These are phyloP conservation scores for Bubo bubo DNA, from an alignment of 2,113 vertebrate species.

Conservation along the genomic window DNA sequence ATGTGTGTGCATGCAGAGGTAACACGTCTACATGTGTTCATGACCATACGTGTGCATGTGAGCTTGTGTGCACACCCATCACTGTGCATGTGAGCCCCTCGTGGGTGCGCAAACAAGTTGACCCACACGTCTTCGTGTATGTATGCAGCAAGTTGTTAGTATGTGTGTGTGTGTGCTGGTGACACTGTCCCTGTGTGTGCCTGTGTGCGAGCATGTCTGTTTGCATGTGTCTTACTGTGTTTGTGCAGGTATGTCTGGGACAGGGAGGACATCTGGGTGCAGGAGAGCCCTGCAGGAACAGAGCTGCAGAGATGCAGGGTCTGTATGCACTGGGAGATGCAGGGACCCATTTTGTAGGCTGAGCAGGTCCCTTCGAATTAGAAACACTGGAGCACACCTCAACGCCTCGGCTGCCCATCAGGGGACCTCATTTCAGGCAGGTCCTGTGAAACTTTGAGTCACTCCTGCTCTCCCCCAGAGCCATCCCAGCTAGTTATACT, in stretches of 20 bases:
- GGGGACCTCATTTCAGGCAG: background rate
- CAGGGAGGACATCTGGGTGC: background rate
- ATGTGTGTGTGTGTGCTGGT: background rate
- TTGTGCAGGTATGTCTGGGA: background rate
- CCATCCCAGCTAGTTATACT: background rate
- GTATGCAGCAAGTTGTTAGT: too few species aligned
- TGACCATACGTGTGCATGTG: rapidly evolving
- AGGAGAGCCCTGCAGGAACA: background rate
- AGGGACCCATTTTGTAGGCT: rapidly evolving
- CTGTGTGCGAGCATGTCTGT: background rate
- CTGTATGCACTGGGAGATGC: background rate
- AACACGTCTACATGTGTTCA: background rate
- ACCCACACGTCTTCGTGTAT: rapidly evolving
- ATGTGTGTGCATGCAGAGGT: background rate
- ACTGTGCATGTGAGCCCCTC: rapidly evolving
- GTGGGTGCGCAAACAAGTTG: background rate
- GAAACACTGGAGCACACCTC: background rate
- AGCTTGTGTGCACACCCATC: background rate
- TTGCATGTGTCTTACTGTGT: background rate
- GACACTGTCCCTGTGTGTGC: rapidly evolving
- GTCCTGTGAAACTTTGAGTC: background rate
- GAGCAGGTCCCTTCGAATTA: background rate
- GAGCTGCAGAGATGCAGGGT: background rate
- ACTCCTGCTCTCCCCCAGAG: background rate
- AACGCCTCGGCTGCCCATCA: background rate